Base-by-base conservation (phyloP, 2,797 vertebrate species). In the Columba guinea region DNA sequence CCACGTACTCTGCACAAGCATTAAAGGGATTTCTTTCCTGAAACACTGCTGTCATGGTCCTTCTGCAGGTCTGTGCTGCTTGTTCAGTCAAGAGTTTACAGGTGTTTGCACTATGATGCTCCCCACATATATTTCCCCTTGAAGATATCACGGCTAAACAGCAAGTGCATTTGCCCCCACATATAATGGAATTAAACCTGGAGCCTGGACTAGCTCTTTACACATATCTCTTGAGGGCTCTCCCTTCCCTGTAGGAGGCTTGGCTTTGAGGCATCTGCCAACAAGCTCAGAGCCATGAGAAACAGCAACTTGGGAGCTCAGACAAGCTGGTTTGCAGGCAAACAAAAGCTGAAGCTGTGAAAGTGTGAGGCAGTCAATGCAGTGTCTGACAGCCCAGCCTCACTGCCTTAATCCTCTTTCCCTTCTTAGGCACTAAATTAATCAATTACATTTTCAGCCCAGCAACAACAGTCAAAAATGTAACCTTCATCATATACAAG, bases 281-380 rank as follows among this genome's bases (percentile, higher is more conserved):
- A 44, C 39, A 44, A 95, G 68, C 85, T 88, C 80, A 39, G 80
- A 86, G 73, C 56, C 86, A 58, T 5, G 1, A 83, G 79, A 93
- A 95, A 65, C 32, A 82, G 71, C 84, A 85, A 63, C 69, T 28
- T 32, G 84, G 70, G 75, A 84, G 80, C 84, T 78, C 71, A 91
- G 73, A 71, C 69, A 62, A 88, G 84, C 77, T 77, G 87, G 67
- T 95, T 84, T 93, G 68, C 84, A 91, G 67, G 91, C 91, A 96
- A 95, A 95, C 91, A 93, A 94, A 93, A 94, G 85, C 93, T 68
- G 83, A 82, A 89, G 81, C 87, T 80, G 67, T 81, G 70, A 69
- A 88, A 88, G 55, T 10, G 62, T 15, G 67, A 93, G 58, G 94
- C 88, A 89, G 83, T 64, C 65, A 53, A 10, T 8, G 28, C 90